Evolutionary conservation across 2,888 invertebrate species (phyloP).

Genomic region (Synergus japonicus): DNA sequence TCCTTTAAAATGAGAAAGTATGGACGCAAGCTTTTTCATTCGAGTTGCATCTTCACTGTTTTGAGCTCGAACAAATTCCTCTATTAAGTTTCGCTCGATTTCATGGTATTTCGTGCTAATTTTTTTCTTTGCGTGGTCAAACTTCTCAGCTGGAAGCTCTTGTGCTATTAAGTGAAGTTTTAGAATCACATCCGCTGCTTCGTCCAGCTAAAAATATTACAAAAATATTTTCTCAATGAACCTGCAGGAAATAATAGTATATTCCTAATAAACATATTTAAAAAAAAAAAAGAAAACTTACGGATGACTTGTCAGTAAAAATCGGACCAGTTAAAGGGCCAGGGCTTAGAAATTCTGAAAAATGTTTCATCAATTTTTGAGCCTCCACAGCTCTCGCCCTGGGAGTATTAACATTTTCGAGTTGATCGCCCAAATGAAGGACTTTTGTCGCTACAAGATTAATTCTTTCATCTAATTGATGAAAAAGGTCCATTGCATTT

Average conservation of each 20-base stretch:
- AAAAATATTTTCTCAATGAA: slow-evolving; percentile 42
- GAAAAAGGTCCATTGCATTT: slow-evolving; percentile 91
- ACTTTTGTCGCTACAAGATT: slow-evolving; percentile 98
- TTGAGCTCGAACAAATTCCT: slow-evolving; percentile 95
- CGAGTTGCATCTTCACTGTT: slow-evolving; percentile 88
- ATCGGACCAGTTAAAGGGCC: slow-evolving; percentile 91
- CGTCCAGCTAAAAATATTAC: slow-evolving; percentile 84
- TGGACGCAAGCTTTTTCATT: slow-evolving; percentile 95
- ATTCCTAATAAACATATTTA: slow-evolving; percentile 4
- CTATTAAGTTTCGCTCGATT: slow-evolving; percentile 92
- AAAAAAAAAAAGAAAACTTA: slow-evolving; percentile 69
- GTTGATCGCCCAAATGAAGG: slow-evolving; percentile 97
- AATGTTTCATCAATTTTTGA: slow-evolving; percentile 92
- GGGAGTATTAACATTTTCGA: slow-evolving; percentile 97
- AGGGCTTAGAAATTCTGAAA: slow-evolving; percentile 93
- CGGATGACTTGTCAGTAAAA: slow-evolving; percentile 90
- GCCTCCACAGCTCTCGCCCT: slow-evolving; percentile 97
- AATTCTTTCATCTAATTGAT: slow-evolving; percentile 95
- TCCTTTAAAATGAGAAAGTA: slow-evolving; percentile 96
- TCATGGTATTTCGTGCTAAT: slow-evolving; percentile 94
- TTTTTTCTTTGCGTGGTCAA: slow-evolving; percentile 90
- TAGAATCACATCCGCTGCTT: slow-evolving; percentile 98
- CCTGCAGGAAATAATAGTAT: slow-evolving; percentile 43
- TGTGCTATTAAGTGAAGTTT: slow-evolving; percentile 97
- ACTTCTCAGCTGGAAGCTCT: slow-evolving; percentile 93